phyloP scores from a whole-genome alignment of 1,140 invertebrate species.

The Caerostris extrusa region DNA sequence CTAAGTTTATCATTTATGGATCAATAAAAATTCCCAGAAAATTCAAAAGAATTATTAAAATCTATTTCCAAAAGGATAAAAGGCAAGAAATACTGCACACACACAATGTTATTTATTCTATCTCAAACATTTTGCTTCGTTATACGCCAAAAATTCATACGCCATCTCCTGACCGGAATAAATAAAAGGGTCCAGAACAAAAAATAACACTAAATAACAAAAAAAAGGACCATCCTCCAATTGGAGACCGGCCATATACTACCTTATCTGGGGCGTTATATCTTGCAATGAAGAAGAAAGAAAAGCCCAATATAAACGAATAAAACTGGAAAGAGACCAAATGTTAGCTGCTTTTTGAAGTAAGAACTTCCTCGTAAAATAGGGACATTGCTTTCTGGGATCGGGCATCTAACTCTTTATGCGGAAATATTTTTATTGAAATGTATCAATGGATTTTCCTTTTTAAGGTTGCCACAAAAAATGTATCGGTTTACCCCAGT shows the following conservation, averaged over 20 bases:
- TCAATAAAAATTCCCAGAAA: no score
- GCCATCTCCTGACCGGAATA: background rate
- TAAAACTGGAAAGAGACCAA: slow-evolving; percentile 14
- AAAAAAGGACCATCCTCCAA: background rate
- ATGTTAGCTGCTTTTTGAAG: background rate
- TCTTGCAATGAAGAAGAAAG: background rate
- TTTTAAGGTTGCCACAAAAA: background rate
- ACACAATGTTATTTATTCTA: no score
- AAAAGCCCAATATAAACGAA: background rate
- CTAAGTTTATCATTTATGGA: no score
- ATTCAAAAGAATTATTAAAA: no score
- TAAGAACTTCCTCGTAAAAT: slow-evolving; percentile 23
- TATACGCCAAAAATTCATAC: background rate
- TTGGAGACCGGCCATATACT: background rate
- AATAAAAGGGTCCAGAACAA: background rate
- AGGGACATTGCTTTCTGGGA: background rate
- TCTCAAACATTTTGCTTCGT: background rate
- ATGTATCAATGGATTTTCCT: slow-evolving; percentile 9
- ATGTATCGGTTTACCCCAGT: background rate
- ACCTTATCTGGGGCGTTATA: background rate
- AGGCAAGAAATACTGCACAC: no score
- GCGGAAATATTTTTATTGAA: slow-evolving; percentile 62
- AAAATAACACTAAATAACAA: background rate
- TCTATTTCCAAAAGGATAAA: no score
- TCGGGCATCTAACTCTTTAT: background rate